Base-by-base conservation (phyloP, 1,140 invertebrate species). In the Aphidius ervi region DNA sequence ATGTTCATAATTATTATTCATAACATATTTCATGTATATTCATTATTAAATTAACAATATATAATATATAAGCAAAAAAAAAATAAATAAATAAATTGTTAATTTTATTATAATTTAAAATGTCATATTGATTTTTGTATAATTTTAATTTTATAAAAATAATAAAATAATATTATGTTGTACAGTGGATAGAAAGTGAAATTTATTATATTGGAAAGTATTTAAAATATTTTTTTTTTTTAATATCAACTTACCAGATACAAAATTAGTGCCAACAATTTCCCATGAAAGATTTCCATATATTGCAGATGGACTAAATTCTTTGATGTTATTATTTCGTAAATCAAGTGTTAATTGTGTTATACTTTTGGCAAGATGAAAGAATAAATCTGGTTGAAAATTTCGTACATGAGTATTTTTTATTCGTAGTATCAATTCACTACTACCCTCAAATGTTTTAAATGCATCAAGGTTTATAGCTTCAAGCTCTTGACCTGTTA, bases 201-300 rank as follows among this genome's bases (percentile, higher is more conserved):
- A 16, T 0, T 0, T 16, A 16, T 16, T 16, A 16, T 16, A 16
- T 16, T 16, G 16, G 16, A 16, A 16, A 16, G 16, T 16, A 16
- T 16, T 16, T 16, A 16, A 16, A 16, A 16, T 16, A 16, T 16
- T 16, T 16, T 16, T 16, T 16, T 16, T 16, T 16, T 16, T 16
- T 0, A 16, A 16, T 16, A 16, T 16, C 16, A 31, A 62, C 62
- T 81, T 78, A 90, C 89, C 88, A 78, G 88, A 86, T 49, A 91
- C 84, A 72, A 89, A 82, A 70, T 88, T 89, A 6, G 91, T 93
- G 23, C 90, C 91, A 48, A 90, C 87, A 63, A 87, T 86, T 75
- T 92, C 90, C 91, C 90, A 93, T 40, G 88, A 88, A 5, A 88
- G 87, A 74, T 93, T 93, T 3, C 89, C 88, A 74, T 94, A 94